A percentile compares a stretch with the other conserved stretches of the same genome.
These are phyloP conservation scores for Thecophora atra DNA, from an alignment of 2,888 invertebrate species.

Conservation along the genomic window DNA sequence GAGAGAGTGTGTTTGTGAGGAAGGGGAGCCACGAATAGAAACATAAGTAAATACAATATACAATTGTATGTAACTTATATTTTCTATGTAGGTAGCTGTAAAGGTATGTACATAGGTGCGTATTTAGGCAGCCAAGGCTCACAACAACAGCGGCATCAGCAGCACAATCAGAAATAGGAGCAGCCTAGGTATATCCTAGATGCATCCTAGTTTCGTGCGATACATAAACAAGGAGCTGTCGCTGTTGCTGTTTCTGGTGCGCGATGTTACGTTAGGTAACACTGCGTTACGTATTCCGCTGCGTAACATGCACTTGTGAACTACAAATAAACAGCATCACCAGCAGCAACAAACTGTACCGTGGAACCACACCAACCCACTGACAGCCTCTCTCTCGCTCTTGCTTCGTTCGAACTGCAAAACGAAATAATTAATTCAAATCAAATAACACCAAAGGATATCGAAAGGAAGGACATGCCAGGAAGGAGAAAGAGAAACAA, in stretches of 20 bases:
- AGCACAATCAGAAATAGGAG: background rate
- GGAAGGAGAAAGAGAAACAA: too few relatives aligned
- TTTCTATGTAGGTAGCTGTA: conserved; percentile 21
- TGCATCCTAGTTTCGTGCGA: conserved; percentile 23
- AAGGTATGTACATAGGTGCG: conserved; percentile 3
- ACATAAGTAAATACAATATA: background rate
- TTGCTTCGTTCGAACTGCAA: background rate
- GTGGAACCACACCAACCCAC: background rate
- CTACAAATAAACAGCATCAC: conserved; percentile 23
- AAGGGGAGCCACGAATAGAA: background rate
- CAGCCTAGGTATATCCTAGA: conserved; percentile 28
- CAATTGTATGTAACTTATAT: background rate
- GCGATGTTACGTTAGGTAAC: conserved; percentile 11
- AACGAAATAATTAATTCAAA: conserved; percentile 34
- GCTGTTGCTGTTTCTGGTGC: background rate
- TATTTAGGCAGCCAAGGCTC: conserved; percentile 5
- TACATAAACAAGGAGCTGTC: background rate
- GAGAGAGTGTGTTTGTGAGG: conserved; percentile 17
- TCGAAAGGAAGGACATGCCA: background rate
- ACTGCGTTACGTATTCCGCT: background rate
- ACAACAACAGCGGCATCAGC: conserved; percentile 4
- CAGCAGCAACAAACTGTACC: conserved; percentile 13
- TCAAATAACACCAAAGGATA: conserved; percentile 23
- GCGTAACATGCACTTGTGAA: conserved; percentile 15
- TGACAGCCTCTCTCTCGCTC: background rate